Base-by-base conservation (phyloP, 2,797 vertebrate genomes). In the Nyctalus aviator region DNA sequence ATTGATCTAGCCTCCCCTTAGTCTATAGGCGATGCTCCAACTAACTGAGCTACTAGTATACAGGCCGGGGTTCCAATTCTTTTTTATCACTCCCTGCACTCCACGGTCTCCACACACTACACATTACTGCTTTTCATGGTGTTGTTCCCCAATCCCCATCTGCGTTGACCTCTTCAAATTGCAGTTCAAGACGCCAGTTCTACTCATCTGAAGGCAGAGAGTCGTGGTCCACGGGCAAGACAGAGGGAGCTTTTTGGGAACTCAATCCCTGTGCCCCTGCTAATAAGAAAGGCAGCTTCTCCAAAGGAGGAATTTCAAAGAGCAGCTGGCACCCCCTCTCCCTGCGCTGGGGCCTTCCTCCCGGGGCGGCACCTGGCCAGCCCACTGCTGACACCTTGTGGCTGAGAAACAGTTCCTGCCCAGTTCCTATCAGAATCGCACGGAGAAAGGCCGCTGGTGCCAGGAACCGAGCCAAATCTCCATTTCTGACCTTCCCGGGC, bases 311-410 rank as follows among this genome's bases (percentile, higher is more conserved):
- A 64, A 66, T 81, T 83, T 77, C 46, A 9, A 66, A 84, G 57
- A 48, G 48, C 69, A 69, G 8, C 55, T 7, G 1, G 37, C 3
- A 2, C n/a, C 37, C 30, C 21, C 6, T n/a, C 30, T 27, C 35
- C 11, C 35, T 12, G 2, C 17, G 18, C 18, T 5, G 10, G 32
- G 25, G 23, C 89, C 17, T 25, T 35, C 59, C 77, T 84, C 55
- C 44, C 0, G 23, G 35, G 32, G 14, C 41, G 4, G 41, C 82
- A 57, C 48, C 93, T 96, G 92, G 88, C 90, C 88, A 95, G 97
- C 97, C 78, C 96, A 78, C 96, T 97, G 92, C 98, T 98, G 98
- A 98, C 98, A 97, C 97, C 98, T 94, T 78, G 97, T 95, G 97
- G 96, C 88, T 0, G 13, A 83, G 75, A 90, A n/a, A 7, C 21